phyloP scores from a whole-genome alignment of 2,797 vertebrate genomes.

The Adrianichthys oophorus region DNA sequence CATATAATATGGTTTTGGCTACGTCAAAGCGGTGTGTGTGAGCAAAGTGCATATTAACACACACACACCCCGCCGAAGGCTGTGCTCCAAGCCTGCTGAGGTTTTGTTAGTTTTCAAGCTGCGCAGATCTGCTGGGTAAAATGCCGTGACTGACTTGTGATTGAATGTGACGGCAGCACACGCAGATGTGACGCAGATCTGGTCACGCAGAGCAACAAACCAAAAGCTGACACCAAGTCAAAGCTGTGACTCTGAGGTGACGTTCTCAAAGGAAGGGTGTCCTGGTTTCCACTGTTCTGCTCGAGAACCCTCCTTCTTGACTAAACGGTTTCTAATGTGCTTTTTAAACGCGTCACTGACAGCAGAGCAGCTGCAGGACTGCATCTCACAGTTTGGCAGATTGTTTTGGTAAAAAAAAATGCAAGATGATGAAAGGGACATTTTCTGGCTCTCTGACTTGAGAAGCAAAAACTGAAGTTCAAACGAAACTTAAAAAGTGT shows the following conservation, averaged over 20 bases:
- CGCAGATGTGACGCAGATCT: constrained; percentile 37
- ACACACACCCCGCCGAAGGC: constrained; percentile 7
- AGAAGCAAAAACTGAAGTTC: no score
- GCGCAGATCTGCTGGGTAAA: constrained; percentile 43
- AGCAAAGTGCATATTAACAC: constrained; percentile 12
- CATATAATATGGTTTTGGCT: constrained; percentile 33
- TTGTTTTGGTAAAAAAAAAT: no score
- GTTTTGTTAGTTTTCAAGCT: constrained; percentile 44
- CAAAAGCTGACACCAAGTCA: constrained; percentile 42
- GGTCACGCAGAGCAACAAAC: constrained; percentile 47
- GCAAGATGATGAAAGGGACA: no score
- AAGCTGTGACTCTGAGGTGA: constrained; percentile 14
- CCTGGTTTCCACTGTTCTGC: not conserved
- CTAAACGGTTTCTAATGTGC: not conserved
- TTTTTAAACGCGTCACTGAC: not conserved
- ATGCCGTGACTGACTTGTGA: constrained; percentile 56
- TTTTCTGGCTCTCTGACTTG: no score
- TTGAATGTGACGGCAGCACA: constrained; percentile 40
- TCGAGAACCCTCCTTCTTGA: not conserved
- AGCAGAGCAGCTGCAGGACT: not conserved
- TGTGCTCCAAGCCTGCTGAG: constrained; percentile 18
- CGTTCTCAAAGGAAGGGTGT: no score
- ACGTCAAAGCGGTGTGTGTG: constrained; percentile 22
- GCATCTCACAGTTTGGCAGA: no score
- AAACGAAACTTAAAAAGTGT: no score